Evolutionary conservation across 2,797 vertebrate genomes (phyloP).

Genomic region (Anguilla megastoma): DNA sequence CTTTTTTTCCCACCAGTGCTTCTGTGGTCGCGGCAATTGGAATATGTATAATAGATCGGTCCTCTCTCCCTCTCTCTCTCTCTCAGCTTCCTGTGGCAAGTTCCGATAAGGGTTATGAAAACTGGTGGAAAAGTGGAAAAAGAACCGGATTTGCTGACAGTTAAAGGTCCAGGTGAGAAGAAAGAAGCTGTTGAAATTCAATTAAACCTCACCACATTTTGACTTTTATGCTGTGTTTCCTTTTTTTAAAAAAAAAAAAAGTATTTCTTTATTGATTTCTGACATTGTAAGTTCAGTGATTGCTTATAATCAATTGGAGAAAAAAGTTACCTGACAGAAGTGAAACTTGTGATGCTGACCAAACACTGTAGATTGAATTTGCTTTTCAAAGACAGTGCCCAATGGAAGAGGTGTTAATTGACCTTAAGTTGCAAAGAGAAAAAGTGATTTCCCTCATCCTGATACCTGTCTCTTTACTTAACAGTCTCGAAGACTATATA

Average conservation of each 20-base stretch:
- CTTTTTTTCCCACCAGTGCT: neutral
- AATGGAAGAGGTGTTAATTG: neutral
- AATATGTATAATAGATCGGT: neutral
- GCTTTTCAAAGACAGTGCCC: too few species aligned
- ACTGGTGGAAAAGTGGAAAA: accelerated
- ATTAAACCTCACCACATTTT: neutral
- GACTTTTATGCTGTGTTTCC: neutral
- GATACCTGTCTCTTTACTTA: neutral
- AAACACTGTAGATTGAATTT: neutral
- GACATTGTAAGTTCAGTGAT: neutral
- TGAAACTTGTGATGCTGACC: neutral
- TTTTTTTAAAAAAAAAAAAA: neutral
- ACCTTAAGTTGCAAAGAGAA: neutral
- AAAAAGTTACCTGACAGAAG: neutral
- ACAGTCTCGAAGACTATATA: slow-evolving; percentile 39
- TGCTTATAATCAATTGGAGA: neutral
- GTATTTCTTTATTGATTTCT: neutral
- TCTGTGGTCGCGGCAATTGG: neutral
- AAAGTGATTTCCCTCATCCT: neutral
- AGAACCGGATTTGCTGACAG: neutral
- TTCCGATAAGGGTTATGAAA: slow-evolving; percentile 69
- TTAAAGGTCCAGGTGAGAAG: slow-evolving; percentile 53
- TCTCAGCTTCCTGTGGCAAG: slow-evolving; percentile 76
- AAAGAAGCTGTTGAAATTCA: neutral
- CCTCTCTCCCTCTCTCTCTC: slow-evolving; percentile 16